Conservation (phyloP, 2,797 vertebrate species). For the Sarcoramphus papa region DNA sequence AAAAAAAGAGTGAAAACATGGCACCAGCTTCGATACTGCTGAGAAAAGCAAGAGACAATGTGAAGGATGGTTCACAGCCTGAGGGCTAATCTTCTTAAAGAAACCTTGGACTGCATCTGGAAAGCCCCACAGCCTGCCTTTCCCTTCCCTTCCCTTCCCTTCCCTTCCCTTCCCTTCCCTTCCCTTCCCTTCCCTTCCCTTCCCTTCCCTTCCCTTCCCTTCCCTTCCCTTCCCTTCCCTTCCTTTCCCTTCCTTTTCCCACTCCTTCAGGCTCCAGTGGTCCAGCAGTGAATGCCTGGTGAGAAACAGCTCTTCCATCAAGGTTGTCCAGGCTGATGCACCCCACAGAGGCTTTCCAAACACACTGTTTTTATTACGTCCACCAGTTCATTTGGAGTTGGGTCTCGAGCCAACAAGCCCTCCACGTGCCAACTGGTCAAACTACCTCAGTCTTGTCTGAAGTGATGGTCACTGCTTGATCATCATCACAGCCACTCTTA, state of each 20-base stretch:
- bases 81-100: not conserved
- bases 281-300: not conserved
- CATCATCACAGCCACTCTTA: not conserved
- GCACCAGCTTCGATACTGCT: fast-evolving
- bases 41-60: not conserved
- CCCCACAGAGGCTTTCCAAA: not conserved
- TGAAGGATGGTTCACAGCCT: not conserved
- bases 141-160: not conserved
- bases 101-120: not conserved
- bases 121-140: not conserved
- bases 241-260: not conserved
- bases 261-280: not conserved
- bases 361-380: not conserved
- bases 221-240: not conserved
- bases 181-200: not conserved
- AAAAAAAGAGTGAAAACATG: not conserved
- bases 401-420: not conserved
- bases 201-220: not conserved
- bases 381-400: not conserved
- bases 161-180: not conserved
- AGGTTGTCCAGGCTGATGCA: not conserved
- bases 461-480: not conserved
- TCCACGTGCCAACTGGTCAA: not conserved
- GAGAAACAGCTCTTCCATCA: not conserved
- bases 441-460: not conserved